Conservation (phyloP, 1,140 invertebrate species). For the Megalonaias nervosa region DNA sequence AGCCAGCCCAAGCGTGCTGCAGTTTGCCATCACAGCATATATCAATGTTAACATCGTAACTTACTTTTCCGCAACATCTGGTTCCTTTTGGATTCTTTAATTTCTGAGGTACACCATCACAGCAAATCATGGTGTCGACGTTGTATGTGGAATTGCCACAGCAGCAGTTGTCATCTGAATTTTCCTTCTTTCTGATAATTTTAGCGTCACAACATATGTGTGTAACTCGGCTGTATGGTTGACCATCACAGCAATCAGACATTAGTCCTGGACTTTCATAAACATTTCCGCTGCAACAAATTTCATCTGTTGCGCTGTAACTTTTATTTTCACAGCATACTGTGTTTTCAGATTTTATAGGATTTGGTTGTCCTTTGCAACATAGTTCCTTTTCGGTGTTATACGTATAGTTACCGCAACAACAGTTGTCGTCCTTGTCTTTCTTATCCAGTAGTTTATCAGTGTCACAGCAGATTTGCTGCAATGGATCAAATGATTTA, state of each 20-base stretch:
- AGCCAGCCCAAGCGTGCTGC: conserved; percentile 31
- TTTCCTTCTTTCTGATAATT: neutral
- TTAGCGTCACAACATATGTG: conserved; percentile 14
- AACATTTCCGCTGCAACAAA: conserved; percentile 24
- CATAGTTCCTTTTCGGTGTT: conserved; percentile 32
- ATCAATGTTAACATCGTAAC: conserved; percentile 11
- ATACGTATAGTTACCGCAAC: conserved; percentile 23
- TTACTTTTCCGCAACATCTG: conserved; percentile 4
- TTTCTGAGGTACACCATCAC: conserved; percentile 2
- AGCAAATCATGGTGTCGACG: conserved; percentile 8
- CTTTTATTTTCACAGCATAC: conserved; percentile 31
- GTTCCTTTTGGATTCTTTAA: conserved; percentile 3
- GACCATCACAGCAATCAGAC: conserved; percentile 8
- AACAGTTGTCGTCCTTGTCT: conserved; percentile 20
- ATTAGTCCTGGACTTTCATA: conserved; percentile 11
- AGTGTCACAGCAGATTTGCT: conserved; percentile 25
- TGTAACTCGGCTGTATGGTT: conserved; percentile 1
- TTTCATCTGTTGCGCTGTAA: conserved; percentile 3
- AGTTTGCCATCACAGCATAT: conserved; percentile 21
- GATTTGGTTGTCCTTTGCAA: conserved; percentile 24
- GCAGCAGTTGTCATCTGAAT: conserved; percentile 1
- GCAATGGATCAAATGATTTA: conserved; percentile 16
- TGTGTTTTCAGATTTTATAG: neutral
- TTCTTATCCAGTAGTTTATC: conserved; percentile 19
- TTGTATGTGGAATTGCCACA: conserved; percentile 11